phyloP scores from a whole-genome alignment of 1,140 invertebrate species.

The Tribolium castaneum region DNA sequence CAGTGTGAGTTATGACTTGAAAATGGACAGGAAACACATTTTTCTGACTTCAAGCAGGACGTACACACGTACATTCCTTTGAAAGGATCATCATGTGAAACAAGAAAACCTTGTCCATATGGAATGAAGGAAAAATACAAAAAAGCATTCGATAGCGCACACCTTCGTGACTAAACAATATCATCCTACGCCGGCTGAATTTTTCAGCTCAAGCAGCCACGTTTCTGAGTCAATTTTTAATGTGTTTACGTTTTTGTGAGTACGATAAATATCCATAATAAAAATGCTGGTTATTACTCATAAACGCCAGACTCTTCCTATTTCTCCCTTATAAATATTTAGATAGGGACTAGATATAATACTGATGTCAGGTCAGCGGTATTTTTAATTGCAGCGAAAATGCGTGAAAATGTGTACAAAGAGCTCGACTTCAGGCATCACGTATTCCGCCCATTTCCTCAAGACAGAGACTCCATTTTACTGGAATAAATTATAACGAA shows the following conservation, averaged over 20 bases:
- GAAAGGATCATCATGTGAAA: not conserved
- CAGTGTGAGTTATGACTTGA: too few relatives aligned
- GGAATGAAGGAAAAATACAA: not conserved
- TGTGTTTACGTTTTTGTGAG: slow-evolving; percentile 25
- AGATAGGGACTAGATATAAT: not conserved
- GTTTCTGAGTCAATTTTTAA: slow-evolving; percentile 10
- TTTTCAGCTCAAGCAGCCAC: slow-evolving; percentile 17
- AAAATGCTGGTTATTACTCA: slow-evolving; percentile 25
- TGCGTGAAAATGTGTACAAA: slow-evolving; percentile 3
- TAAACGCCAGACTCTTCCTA: slow-evolving; percentile 1
- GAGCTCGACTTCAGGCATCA: not conserved
- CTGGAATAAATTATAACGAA: slow-evolving; percentile 17
- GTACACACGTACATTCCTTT: too few relatives aligned
- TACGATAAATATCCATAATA: slow-evolving; percentile 31
- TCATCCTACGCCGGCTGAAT: not conserved
- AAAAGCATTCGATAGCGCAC: slow-evolving; percentile 1
- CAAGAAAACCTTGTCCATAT: not conserved
- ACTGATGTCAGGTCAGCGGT: not conserved
- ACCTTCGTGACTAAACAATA: slow-evolving; percentile 21
- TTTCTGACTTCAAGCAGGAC: too few relatives aligned
- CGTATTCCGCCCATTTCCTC: slow-evolving; percentile 5
- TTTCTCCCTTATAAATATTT: slow-evolving; percentile 12
- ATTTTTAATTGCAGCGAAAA: too few relatives aligned
- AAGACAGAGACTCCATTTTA: slow-evolving; percentile 19
- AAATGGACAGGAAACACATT: too few relatives aligned